Base-by-base conservation (phyloP, 2,113 vertebrate species). In the Limanda limanda region DNA sequence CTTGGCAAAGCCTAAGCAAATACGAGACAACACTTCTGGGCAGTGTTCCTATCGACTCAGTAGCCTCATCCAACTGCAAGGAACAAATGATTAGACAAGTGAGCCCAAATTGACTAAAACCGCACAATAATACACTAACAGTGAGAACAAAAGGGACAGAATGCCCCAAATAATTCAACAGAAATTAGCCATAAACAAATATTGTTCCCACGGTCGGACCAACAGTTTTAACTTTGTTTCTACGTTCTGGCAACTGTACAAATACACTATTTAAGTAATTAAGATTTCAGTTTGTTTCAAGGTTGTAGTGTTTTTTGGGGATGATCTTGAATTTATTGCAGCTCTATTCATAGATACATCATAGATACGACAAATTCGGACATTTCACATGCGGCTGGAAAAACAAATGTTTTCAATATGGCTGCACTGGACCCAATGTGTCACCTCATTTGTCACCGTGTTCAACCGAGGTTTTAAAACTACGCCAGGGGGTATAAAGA, bases 81-180 rank as follows among this genome's bases (percentile, higher is more conserved):
- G 69, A 78, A 88, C 72, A 82, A 86, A 60, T 72, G 72, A 88
- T 85, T 82, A 83, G 83, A 84, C 54, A 73, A 90, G 78, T 87
- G 70, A 73, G 78, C 60, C 60, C 69, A 84, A 86, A 88, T 65
- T 72, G 78, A 87, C 54, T 73, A 62, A 84, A 87, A 80, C 51
- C 20, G 73, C 69, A 40, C 40, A 82, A 86, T 64, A 87, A 74
- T 78, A 74, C 74, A 75, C 52, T 63, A 62, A 82, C 67, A 73
- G 56, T 56, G 54, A 17, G 75, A 68, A 84, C 66, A 72, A 82
- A 68, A 76, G 51, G 65, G 63, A 74, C 56, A 55, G 35, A 82
- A 77, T 71, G 61, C 25, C 51, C 83, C 63, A 79, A 77, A 83
- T 63, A 71, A 80, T 81, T 59, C 56, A 78, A 78, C 74, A 77